These are phyloP conservation scores for Lophotriccus pileatus DNA, from an alignment of 2,797 vertebrate species.

Conservation along the genomic window DNA sequence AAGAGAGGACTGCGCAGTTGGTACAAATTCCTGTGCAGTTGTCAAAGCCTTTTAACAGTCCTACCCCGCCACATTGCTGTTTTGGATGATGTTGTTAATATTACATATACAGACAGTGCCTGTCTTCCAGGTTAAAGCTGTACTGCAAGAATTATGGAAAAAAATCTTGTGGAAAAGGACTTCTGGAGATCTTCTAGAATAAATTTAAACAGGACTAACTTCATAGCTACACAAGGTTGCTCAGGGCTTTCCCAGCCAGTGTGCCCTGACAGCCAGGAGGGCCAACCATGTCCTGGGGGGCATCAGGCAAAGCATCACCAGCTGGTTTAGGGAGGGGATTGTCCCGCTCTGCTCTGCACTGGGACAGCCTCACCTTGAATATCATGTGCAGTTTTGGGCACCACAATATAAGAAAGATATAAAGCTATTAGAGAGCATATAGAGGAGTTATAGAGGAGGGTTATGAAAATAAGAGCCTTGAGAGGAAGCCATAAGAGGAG, in stretches of 20 bases:
- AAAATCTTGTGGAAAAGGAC: background rate
- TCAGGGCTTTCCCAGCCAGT: background rate
- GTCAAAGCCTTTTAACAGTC: background rate
- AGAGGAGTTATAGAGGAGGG: background rate
- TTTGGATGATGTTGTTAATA: background rate
- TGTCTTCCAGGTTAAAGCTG: background rate
- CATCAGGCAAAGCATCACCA: background rate
- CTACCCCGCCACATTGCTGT: background rate
- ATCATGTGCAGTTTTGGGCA: accelerated
- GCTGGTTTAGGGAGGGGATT: accelerated
- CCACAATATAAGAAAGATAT: background rate
- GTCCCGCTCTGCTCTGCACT: accelerated
- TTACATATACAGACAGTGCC: background rate
- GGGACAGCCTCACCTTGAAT: accelerated
- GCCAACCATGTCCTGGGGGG: background rate
- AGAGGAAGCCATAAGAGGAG: accelerated
- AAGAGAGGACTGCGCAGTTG: background rate
- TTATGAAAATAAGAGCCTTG: background rate
- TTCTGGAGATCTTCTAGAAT: background rate
- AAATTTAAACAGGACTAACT: background rate
- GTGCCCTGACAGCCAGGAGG: background rate
- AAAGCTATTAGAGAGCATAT: accelerated
- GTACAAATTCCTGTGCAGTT: background rate
- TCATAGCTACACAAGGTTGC: background rate
- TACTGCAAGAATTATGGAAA: background rate